phyloP scores from a whole-genome alignment of 2,888 invertebrate genomes.

The Heliconius ismenius region DNA sequence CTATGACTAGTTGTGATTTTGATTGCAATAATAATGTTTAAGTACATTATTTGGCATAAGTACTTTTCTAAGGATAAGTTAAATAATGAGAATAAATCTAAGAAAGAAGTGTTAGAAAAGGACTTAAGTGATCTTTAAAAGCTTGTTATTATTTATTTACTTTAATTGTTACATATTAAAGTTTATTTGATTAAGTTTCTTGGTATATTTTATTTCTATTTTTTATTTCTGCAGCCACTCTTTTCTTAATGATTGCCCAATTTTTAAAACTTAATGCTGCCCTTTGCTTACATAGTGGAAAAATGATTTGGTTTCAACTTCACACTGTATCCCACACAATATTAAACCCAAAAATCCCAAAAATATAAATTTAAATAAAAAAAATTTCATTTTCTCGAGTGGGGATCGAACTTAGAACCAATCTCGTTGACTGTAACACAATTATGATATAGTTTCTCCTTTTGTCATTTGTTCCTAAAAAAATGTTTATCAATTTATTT shows the following conservation, averaged over 20 bases:
- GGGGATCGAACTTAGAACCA: too few relatives aligned
- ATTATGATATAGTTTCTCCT: neutral
- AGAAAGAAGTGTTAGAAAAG: slow-evolving; percentile 36
- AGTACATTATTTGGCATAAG: slow-evolving; percentile 62
- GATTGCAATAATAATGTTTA: slow-evolving; percentile 56
- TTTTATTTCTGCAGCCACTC: too few relatives aligned
- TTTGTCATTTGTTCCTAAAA: too few relatives aligned
- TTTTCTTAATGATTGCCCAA: too few relatives aligned
- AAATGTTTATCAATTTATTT: neutral
- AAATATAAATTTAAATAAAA: too few relatives aligned
- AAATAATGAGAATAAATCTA: slow-evolving; percentile 30
- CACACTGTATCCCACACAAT: too few relatives aligned
- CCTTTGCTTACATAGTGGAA: too few relatives aligned
- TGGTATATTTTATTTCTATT: neutral
- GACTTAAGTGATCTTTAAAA: slow-evolving; percentile 35
- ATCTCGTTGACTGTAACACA: too few relatives aligned
- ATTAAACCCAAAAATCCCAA: too few relatives aligned
- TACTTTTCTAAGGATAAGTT: slow-evolving; percentile 51
- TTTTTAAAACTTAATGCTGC: too few relatives aligned
- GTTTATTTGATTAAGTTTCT: neutral
- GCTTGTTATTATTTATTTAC: slow-evolving; percentile 15
- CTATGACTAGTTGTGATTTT: slow-evolving; percentile 71
- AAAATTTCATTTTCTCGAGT: too few relatives aligned
- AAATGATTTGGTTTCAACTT: too few relatives aligned
- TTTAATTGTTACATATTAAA: slow-evolving; percentile 5